phyloP scores from a whole-genome alignment of 2,113 vertebrate genomes.

The Reinhardtius hippoglossoides region DNA sequence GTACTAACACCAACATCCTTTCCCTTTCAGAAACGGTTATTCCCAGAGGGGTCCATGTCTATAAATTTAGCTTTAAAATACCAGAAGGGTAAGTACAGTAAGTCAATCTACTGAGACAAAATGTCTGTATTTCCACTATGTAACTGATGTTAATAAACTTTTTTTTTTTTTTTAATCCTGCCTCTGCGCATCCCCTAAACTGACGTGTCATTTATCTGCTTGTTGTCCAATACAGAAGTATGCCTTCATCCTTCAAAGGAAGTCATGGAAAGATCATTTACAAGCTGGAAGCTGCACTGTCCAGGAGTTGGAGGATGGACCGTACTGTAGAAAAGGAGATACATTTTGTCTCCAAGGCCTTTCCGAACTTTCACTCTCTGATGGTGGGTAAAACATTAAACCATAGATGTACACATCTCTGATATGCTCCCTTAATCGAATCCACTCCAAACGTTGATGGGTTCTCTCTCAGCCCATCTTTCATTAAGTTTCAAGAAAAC shows the following conservation, averaged over 20 bases:
- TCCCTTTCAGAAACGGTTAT: conserved; percentile 65
- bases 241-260: conserved; percentile 78
- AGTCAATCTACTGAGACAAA: background rate
- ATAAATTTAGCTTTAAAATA: conserved; percentile 73
- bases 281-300: conserved; percentile 72
- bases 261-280: conserved; percentile 74
- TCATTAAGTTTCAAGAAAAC: too few relatives aligned
- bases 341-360: conserved; percentile 59
- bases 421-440: background rate
- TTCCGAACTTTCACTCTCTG: conserved; percentile 37
- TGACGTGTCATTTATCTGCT: background rate
- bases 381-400: conserved; percentile 65
- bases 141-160: background rate
- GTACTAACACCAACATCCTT: background rate
- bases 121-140: background rate
- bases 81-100: conserved; percentile 73
- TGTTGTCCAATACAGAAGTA: conserved; percentile 55
- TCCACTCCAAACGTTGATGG: too few relatives aligned
- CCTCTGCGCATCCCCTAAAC: background rate
- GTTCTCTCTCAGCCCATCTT: too few relatives aligned
- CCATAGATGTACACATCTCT: background rate
- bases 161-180: too few relatives aligned
- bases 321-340: conserved; percentile 45
- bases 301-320: conserved; percentile 74
- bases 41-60: conserved; percentile 72